Evolutionary conservation across 2,113 vertebrate genomes (phyloP), one percentile per base, ranked within the genome.

Genomic region (Amazona vittata): DNA sequence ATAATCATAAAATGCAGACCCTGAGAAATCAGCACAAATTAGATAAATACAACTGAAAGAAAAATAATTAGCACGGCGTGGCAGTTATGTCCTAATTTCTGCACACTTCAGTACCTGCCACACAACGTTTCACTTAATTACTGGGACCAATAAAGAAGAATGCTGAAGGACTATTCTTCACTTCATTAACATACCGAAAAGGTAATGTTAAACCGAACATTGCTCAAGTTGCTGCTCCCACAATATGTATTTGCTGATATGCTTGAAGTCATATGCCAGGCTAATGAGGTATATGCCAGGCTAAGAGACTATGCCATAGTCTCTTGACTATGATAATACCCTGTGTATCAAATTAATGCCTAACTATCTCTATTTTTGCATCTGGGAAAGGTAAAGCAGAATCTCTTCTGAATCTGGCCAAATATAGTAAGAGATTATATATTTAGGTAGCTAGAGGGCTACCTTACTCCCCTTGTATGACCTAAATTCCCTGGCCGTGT

Each of bases 21-120:
- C 71, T 41, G 65, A 83, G 57, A 90, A 89, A 89, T 83, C 85
- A 86, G 31, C 53, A 43, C 80, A 41, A 49, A 82, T 82, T 84
- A 67, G 68, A 49, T 68, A 96, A 83, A 74, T 63, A 50, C 26
- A 90, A 76, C 41, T 84, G 44, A 43, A 91, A 64, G 49, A 89
- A 92, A 96, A 93, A 84, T 57, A 91, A 96, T 95, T 89, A 85
- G 50, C 39, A 53, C 26, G 62, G 37, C 60, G 73, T 80, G 83
- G 55, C 77, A 82, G 52, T 92, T 95, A 25, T 47, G 55, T 53
- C 68, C 55, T 88, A 41, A 90, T 86, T 87, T 86, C 70, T 91
- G 47, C 31, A 47, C 84, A 68, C 53, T 79, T 91, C 65, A 69
- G 39, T 91, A 65, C 35, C 11, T 50, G 47, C 60, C 25, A 53